These are phyloP conservation scores for Xestia sexstrigata DNA, from an alignment of 2,888 invertebrate species.

Conservation along the genomic window DNA sequence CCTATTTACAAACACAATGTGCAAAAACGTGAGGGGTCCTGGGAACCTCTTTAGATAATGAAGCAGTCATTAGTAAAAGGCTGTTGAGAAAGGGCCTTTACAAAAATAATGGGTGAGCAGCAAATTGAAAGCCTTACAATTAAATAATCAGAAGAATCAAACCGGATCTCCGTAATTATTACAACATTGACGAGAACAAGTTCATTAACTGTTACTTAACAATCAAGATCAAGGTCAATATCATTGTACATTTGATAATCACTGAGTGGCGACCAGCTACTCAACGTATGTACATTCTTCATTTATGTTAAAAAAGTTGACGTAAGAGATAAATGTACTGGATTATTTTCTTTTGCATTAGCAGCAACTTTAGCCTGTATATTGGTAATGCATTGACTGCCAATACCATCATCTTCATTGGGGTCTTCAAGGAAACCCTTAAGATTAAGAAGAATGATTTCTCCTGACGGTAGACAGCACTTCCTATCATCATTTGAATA, in stretches of 20 bases:
- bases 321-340: neutral
- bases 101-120: slow-evolving; percentile 2
- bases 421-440: neutral
- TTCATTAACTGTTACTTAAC: slow-evolving; percentile 49
- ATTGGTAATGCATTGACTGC: neutral
- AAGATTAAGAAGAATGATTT: neutral
- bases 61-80: neutral
- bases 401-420: neutral
- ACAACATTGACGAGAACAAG: slow-evolving; percentile 51
- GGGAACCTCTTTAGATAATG: neutral
- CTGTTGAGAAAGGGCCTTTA: neutral
- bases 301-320: neutral
- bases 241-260: slow-evolving; percentile 28
- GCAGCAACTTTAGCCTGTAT: neutral
- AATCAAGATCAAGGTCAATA: slow-evolving; percentile 55
- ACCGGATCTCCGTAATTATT: slow-evolving; percentile 49
- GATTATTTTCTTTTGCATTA: neutral
- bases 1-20: neutral
- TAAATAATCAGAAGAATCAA: slow-evolving; percentile 23
- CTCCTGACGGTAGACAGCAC: slow-evolving; percentile 3
- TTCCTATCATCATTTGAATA: slow-evolving; percentile 46
- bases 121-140: slow-evolving; percentile 2
- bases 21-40: neutral
- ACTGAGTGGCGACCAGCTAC: neutral
- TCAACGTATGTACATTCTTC: slow-evolving; percentile 6